A percentile compares a stretch with the other conserved stretches of the same genome.
Conservation (phyloP, 2,888 invertebrate species). For the Leucozona laternaria region DNA sequence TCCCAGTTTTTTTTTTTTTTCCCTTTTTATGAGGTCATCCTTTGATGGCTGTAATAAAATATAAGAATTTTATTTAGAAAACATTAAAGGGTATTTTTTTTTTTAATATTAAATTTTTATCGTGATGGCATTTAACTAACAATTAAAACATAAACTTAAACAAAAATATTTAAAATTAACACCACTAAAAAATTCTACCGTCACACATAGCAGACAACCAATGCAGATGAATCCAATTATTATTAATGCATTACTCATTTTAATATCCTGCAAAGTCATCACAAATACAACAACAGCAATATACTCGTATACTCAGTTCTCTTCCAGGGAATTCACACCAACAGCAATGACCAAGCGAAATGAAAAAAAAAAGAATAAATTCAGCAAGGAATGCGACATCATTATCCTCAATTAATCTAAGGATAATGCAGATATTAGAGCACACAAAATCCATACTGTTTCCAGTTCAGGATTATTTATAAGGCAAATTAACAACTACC, state of each 20-base stretch:
- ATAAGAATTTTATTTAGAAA: neutral
- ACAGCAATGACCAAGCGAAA: neutral
- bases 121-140: neutral
- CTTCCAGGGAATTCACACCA: neutral
- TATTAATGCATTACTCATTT: conserved; percentile 48
- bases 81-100: neutral
- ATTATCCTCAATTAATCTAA: conserved; percentile 67
- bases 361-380: neutral
- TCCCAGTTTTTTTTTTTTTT: neutral
- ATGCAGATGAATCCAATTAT: conserved; percentile 49
- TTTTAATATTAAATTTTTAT: neutral
- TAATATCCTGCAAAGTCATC: conserved; percentile 37
- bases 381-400: conserved; percentile 28
- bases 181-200: neutral
- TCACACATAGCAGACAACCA: neutral
- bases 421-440: conserved; percentile 63
- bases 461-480: neutral
- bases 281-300: conserved; percentile 8
- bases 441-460: conserved; percentile 21
- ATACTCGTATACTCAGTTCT: neutral
- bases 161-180: neutral
- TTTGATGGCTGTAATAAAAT: neutral
- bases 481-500: neutral
- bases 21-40: neutral
- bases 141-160: neutral